Conservation (phyloP, 2,888 invertebrate species). For the Chironomus tentans region DNA sequence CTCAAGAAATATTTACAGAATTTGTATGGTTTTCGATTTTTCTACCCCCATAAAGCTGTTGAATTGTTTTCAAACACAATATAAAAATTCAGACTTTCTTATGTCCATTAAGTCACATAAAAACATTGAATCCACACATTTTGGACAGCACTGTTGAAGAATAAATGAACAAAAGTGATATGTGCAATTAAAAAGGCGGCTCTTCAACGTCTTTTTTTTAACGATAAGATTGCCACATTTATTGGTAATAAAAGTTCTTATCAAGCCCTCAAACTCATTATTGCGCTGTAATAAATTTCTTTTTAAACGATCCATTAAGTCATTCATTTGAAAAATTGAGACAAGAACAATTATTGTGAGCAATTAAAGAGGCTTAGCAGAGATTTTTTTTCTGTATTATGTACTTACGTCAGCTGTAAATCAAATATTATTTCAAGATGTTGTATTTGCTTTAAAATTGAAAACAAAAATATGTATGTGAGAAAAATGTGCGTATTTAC, state of each 20-base stretch:
- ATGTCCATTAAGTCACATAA: too few species aligned
- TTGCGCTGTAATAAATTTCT: neutral
- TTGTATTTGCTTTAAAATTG: neutral
- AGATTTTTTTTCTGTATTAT: neutral
- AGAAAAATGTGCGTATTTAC: slow-evolving; percentile 7
- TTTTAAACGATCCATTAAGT: neutral
- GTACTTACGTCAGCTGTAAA: slow-evolving; percentile 1
- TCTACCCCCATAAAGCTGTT: too few species aligned
- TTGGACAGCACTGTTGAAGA: neutral
- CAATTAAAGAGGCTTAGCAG: neutral
- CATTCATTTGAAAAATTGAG: too few species aligned
- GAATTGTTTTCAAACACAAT: too few species aligned
- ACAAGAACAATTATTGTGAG: neutral
- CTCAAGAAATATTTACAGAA: too few species aligned
- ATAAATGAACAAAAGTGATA: neutral
- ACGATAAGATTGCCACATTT: neutral
- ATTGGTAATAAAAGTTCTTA: neutral
- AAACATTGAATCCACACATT: neutral
- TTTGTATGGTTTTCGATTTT: too few species aligned
- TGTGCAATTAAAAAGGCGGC: slow-evolving; percentile 2
- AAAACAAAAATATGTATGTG: neutral
- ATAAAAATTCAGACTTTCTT: too few species aligned
- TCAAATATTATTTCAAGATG: neutral
- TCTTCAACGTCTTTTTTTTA: neutral
- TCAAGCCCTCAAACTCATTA: neutral